Conservation (phyloP, 2,113 vertebrate species). For the Ibidorhyncha struthersii region DNA sequence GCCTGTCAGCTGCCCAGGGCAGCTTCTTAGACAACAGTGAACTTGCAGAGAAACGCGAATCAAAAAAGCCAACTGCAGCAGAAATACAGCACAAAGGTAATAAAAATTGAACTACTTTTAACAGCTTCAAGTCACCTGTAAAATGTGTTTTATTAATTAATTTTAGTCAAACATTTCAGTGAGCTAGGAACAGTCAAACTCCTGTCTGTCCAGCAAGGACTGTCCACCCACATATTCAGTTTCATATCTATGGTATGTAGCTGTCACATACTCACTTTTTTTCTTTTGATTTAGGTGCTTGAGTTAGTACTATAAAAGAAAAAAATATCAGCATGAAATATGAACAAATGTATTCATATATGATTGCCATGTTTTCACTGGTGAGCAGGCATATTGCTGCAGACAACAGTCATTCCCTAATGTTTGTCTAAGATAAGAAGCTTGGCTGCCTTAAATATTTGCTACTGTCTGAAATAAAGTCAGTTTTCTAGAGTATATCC, state of each 20-base stretch:
- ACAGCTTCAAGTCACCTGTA: not conserved
- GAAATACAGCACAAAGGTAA: slow-evolving; percentile 81
- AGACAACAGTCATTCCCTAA: not conserved
- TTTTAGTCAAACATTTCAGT: not conserved
- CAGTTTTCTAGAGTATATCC: not conserved
- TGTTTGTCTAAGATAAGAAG: not conserved
- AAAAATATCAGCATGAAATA: not conserved
- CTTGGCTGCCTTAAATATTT: not conserved
- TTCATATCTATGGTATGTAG: not conserved
- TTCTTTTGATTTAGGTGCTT: not conserved
- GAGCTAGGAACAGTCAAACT: not conserved
- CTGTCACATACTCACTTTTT: not conserved
- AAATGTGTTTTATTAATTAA: not conserved
- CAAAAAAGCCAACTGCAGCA: slow-evolving; percentile 77
- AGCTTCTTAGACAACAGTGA: slow-evolving; percentile 79
- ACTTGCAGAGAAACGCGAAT: slow-evolving; percentile 83
- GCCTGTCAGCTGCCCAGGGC: slow-evolving; percentile 79
- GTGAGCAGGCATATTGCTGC: not conserved
- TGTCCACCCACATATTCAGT: not conserved
- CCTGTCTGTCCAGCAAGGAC: not conserved
- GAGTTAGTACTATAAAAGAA: not conserved
- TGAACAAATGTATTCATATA: not conserved
- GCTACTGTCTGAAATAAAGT: not conserved
- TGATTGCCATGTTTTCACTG: not conserved
- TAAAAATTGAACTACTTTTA: not conserved